Conservation (phyloP, 2,113 vertebrate genomes). For the Numida meleagris region DNA sequence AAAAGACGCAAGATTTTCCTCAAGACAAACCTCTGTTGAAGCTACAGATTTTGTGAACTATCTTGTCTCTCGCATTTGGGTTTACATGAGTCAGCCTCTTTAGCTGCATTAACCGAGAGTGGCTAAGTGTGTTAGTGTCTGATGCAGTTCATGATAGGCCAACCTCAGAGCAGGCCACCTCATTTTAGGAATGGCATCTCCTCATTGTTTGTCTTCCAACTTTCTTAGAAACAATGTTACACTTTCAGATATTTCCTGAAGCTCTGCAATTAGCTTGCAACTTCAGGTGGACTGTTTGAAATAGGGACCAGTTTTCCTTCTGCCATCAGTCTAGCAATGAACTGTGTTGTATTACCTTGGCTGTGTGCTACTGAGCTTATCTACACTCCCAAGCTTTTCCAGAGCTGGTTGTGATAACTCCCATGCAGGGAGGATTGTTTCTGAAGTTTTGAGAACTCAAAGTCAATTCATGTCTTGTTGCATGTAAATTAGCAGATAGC, state of each 20-base stretch:
- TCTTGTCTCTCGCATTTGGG: not conserved
- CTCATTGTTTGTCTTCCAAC: not conserved
- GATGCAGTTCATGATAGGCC: not conserved
- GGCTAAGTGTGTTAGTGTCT: not conserved
- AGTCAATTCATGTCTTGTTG: accelerated
- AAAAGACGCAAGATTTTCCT: not conserved
- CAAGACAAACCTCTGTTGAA: not conserved
- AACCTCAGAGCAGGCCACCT: not conserved
- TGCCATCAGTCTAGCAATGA: not conserved
- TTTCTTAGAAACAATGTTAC: slow-evolving; percentile 23
- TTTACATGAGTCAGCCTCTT: not conserved
- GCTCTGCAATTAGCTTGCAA: not conserved
- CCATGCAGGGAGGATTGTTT: not conserved
- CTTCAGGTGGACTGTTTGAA: not conserved
- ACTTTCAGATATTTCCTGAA: not conserved
- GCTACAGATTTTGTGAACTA: not conserved
- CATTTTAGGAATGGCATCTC: not conserved
- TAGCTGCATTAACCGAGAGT: not conserved
- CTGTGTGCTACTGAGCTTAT: not conserved
- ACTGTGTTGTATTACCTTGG: not conserved
- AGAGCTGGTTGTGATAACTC: not conserved
- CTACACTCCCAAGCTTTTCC: not conserved
- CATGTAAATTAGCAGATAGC: not conserved
- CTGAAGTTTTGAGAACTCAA: not conserved
- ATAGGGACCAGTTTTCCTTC: not conserved